Evolutionary conservation across 2,797 vertebrate genomes (phyloP), one percentile per base, ranked within the genome.

Genomic region (Manis pentadactyla): DNA sequence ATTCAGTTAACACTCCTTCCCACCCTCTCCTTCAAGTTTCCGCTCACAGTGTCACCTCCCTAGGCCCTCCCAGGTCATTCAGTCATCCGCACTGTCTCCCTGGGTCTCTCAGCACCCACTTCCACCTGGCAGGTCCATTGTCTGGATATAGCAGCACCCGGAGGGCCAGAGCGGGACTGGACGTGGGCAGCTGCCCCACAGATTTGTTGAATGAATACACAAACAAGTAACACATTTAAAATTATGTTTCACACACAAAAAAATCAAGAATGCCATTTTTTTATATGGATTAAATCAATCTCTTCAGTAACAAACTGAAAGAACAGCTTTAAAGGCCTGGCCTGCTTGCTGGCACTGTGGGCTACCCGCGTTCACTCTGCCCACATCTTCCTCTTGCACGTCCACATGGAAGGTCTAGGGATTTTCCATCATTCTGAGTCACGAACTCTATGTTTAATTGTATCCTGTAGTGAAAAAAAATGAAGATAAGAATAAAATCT

Each of bases 401-500:
- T 90, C 69, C 82, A 84, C 13, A 8, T 37, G 63, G 71, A 89
- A 95, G 34, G 6, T 0, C 17, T 64, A 29, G 92, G 81, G 51
- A 51, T 4, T 0, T 91, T 3, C 68, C 91, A 42, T 57, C 7
- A 63, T 9, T 10, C n/a, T 87, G 93, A 90, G 74, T 17, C 2
- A 63, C 31, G 8, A 83, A 64, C 37, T 98, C 87, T 95, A 7
- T n/a, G 21, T 18, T 46, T 17, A 17, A 53, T n/a, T 55, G 66
- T 25, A 88, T 87, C n/a, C 90, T 63, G 13, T 59, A 25, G 46
- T 61, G 2, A 37, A 25, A 83, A 59, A 71, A 18, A 46, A 46
- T 46, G 46, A 46, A 46, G 46, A 46, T 2, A 46, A 46, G 46
- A 46, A 46, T 12, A 46, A 46, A 46, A 12, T 46, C 12, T 46